phyloP scores from a whole-genome alignment of 2,888 invertebrate genomes.

The Cephus spinipes region DNA sequence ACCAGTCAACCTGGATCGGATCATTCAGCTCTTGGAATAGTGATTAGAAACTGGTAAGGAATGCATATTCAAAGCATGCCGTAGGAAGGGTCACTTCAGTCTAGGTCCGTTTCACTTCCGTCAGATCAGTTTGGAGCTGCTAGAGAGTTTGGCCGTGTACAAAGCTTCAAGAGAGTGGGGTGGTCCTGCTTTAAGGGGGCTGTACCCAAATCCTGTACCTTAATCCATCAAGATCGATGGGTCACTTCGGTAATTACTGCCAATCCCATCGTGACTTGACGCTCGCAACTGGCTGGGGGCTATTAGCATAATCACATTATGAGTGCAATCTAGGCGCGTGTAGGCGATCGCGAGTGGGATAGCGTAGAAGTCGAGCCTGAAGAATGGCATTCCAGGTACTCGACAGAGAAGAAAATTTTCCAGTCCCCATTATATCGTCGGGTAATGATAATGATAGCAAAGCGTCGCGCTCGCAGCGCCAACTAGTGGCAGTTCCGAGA shows the following conservation, averaged over 20 bases:
- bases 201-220: background rate
- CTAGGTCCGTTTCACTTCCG: background rate
- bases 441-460: background rate
- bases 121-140: background rate
- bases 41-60: background rate
- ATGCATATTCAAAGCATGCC: background rate
- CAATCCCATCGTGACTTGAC: slow-evolving; percentile 28
- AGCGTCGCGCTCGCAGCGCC: background rate
- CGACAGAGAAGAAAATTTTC: background rate
- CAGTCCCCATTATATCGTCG: background rate
- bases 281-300: slow-evolving; percentile 22
- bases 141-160: background rate
- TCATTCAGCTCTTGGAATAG: background rate
- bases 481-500: background rate
- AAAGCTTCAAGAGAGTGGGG: background rate
- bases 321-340: slow-evolving; percentile 42
- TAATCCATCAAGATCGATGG: slow-evolving; percentile 49
- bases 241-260: slow-evolving; percentile 48
- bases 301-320: slow-evolving; percentile 59
- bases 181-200: background rate
- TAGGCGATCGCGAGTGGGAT: slow-evolving; percentile 46
- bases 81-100: background rate
- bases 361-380: slow-evolving; percentile 22
- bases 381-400: slow-evolving; percentile 41
- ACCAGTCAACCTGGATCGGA: background rate